These are phyloP conservation scores for Mandrillus leucophaeus DNA, from an alignment of 2,113 vertebrate species.

Conservation along the genomic window DNA sequence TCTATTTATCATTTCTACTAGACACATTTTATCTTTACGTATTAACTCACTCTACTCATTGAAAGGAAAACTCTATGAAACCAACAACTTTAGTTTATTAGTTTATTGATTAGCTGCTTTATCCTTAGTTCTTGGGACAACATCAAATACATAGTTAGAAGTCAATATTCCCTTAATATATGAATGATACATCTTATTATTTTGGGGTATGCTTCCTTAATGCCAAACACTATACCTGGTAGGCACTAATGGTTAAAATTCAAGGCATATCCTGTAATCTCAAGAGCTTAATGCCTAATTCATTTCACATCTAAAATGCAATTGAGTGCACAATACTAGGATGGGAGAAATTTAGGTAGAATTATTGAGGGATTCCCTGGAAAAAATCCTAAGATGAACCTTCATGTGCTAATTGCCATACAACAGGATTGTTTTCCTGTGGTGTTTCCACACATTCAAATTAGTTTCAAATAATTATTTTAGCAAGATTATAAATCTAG, in stretches of 20 bases:
- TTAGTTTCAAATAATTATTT: background rate
- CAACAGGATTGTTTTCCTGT: background rate
- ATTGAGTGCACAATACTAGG: background rate
- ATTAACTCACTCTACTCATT: background rate
- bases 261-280: background rate
- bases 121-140: background rate
- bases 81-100: background rate
- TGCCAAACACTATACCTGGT: background rate
- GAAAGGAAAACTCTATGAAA: background rate
- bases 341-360: background rate
- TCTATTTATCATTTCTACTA: background rate
- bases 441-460: background rate
- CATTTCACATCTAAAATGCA: background rate
- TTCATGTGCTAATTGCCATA: background rate
- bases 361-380: background rate
- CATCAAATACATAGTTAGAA: background rate
- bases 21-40: background rate
- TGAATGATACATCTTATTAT: background rate
- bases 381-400: background rate
- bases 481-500: background rate
- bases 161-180: background rate
- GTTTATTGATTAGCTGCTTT: background rate
- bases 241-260: background rate
- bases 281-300: background rate
- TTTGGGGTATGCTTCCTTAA: background rate